These are phyloP conservation scores for Stichopus chloronotus DNA, from an alignment of 35 echinoderm and acorn worm species.

Conservation along the genomic window DNA sequence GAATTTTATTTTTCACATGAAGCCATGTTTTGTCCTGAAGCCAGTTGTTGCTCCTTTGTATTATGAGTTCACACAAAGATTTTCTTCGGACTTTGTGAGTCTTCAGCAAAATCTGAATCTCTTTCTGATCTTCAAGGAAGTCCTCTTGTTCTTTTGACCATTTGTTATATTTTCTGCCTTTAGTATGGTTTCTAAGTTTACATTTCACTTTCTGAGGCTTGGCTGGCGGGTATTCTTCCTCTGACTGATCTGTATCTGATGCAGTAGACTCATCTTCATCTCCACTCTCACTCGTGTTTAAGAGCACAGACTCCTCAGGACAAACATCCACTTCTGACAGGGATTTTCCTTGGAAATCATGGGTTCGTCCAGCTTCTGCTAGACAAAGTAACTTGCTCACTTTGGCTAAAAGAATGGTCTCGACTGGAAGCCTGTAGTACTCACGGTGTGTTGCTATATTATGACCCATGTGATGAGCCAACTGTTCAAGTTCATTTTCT, in stretches of 20 bases:
- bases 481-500: slow-evolving; percentile 52
- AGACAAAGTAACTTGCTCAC: slow-evolving; percentile 47
- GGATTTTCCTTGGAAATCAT: not conserved
- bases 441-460: slow-evolving; percentile 16
- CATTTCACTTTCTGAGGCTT: not conserved
- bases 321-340: slow-evolving; percentile 3
- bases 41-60: not conserved
- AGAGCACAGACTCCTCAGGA: slow-evolving; percentile 22
- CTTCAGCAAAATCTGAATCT: slow-evolving; percentile 13
- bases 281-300: not conserved
- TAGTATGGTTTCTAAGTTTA: not conserved
- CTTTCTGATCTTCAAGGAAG: slow-evolving; percentile 16
- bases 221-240: not conserved
- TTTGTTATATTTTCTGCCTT: slow-evolving; percentile 9
- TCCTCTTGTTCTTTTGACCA: slow-evolving; percentile 28
- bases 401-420: slow-evolving; percentile 51
- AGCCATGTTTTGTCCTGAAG: slow-evolving; percentile 5
- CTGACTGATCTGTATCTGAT: slow-evolving; percentile 9
- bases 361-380: not conserved
- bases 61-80: slow-evolving; percentile 24
- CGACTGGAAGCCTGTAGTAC: slow-evolving; percentile 47
- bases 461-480: slow-evolving; percentile 62
- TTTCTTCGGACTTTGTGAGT: slow-evolving; percentile 14
- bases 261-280: not conserved
- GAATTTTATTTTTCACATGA: slow-evolving; percentile 64